These are phyloP conservation scores for Lamellibrachia satsuma DNA, from an alignment of 2,888 invertebrate species.

Conservation along the genomic window DNA sequence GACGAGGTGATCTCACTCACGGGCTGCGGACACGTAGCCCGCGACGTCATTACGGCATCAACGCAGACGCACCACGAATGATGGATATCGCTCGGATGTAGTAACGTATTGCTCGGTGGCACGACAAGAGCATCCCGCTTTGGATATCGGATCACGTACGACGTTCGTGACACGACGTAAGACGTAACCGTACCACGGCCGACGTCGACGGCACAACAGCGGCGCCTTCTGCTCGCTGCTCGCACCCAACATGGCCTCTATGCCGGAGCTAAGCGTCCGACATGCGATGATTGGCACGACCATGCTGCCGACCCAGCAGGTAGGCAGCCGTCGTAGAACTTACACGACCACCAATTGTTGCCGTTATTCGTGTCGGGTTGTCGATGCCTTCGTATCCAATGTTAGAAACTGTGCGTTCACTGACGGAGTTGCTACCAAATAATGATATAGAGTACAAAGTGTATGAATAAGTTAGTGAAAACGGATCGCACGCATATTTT, in stretches of 20 bases:
- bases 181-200: not conserved
- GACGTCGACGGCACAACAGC: not conserved
- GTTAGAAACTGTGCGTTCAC: not conserved
- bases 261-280: not conserved
- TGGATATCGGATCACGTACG: conserved; percentile 13
- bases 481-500: not conserved
- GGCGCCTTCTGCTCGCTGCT: not conserved
- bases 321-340: not conserved
- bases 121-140: not conserved
- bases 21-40: not conserved
- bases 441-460: not conserved
- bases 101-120: not conserved
- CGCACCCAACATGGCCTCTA: conserved; percentile 1
- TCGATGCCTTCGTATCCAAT: not conserved
- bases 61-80: not conserved
- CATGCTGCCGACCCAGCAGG: not conserved
- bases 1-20: not conserved
- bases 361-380: not conserved
- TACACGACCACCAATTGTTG: not conserved
- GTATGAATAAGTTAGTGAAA: not conserved
- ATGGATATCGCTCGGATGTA: not conserved
- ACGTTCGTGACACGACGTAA: not conserved
- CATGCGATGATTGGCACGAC: conserved; percentile 1
- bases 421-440: not conserved
- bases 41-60: not conserved